phyloP scores from a whole-genome alignment of 2,113 vertebrate genomes.

The Ciconia boyciana region DNA sequence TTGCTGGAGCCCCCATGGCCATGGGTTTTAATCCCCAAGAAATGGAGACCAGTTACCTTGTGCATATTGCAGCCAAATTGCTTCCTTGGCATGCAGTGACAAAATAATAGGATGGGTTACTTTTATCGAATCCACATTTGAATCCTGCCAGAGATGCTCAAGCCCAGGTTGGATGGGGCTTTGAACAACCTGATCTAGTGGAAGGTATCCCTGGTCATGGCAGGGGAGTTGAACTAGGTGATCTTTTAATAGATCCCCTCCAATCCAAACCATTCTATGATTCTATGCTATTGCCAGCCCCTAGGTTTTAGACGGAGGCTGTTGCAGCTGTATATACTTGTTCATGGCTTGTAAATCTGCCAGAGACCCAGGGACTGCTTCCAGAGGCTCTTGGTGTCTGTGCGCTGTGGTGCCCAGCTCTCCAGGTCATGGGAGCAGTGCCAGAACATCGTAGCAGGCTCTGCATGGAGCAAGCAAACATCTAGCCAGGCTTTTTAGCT shows the following conservation, averaged over 20 bases:
- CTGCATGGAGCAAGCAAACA: not conserved
- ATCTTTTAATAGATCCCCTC: not conserved
- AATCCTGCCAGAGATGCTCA: not conserved
- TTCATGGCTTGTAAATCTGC: not conserved
- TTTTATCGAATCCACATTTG: not conserved
- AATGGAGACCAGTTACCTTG: not conserved
- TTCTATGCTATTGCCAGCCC: not conserved
- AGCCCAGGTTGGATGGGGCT: not conserved
- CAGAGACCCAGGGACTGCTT: not conserved
- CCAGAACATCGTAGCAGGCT: not conserved
- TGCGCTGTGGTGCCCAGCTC: not conserved
- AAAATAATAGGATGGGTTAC: not conserved
- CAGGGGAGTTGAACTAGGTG: fast-evolving
- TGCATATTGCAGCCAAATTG: not conserved
- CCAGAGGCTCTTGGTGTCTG: not conserved
- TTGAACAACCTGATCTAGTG: not conserved
- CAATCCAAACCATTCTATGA: not conserved
- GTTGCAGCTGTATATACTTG: not conserved
- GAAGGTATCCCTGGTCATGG: not conserved
- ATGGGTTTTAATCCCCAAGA: not conserved
- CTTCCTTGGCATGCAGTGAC: not conserved
- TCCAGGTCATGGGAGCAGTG: not conserved
- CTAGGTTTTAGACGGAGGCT: not conserved
- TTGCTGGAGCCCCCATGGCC: not conserved
- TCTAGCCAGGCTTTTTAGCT: not conserved